These are phyloP conservation scores for Chionoecetes opilio DNA, from an alignment of 1,140 invertebrate species.

Conservation along the genomic window DNA sequence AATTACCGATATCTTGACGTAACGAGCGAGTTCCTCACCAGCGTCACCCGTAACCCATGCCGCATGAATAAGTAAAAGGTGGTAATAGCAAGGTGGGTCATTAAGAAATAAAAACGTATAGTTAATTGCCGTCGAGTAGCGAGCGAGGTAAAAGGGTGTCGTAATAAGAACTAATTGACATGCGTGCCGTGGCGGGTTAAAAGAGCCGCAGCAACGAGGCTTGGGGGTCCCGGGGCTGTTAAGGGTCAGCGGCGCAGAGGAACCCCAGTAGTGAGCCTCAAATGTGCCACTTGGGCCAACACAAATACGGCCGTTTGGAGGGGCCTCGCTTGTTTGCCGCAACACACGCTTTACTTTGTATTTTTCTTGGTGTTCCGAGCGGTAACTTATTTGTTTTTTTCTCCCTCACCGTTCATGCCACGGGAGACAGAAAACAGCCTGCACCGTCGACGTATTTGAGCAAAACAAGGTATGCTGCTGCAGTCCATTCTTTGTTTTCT, in stretches of 20 bases:
- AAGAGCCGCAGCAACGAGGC: background rate
- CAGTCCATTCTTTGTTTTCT: background rate
- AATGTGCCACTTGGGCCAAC: slow-evolving; percentile 2
- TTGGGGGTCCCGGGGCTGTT: background rate
- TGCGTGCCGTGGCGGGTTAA: background rate
- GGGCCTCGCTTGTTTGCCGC: slow-evolving; percentile 32
- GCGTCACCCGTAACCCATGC: background rate
- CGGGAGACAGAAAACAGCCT: background rate
- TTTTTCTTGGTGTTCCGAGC: slow-evolving; percentile 54
- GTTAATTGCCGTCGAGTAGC: background rate
- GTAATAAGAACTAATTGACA: slow-evolving; percentile 30
- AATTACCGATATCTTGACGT: background rate
- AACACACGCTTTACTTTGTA: slow-evolving; percentile 53
- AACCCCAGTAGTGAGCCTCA: slow-evolving; percentile 16
- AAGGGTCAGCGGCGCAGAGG: background rate
- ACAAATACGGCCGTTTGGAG: slow-evolving; percentile 55
- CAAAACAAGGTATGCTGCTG: background rate
- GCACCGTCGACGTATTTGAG: background rate
- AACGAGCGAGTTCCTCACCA: background rate
- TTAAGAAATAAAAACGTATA: slow-evolving; percentile 10
- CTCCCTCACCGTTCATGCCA: slow-evolving; percentile 15
- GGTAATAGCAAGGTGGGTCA: background rate
- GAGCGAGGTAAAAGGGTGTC: slow-evolving; percentile 15
- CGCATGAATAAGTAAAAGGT: background rate
- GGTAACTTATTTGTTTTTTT: slow-evolving; percentile 65